Percentiles rank a stretch among this genome's conserved stretches.
Conservation (phyloP, 2,113 vertebrate species). For the Sinocyclocheilus anophthalmus region DNA sequence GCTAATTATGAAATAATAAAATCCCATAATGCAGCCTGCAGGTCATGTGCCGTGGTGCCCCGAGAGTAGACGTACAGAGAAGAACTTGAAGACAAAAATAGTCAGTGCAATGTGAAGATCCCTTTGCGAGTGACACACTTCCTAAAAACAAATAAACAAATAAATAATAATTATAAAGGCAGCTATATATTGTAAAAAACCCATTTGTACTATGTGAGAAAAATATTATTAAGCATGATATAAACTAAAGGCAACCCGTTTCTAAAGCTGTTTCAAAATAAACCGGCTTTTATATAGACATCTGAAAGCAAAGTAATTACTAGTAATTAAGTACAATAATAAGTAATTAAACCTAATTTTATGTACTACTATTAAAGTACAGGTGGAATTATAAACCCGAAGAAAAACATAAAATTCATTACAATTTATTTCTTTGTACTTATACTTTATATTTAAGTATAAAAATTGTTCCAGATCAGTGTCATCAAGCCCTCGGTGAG, state of each 20-base stretch:
- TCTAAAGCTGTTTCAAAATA: not conserved
- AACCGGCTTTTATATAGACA: not conserved
- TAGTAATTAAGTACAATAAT: not conserved
- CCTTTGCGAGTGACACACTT: not conserved
- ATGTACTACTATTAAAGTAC: not conserved
- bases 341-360: not conserved
- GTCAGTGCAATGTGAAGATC: not conserved
- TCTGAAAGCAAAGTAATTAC: not conserved
- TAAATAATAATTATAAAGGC: not conserved
- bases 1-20: slow-evolving; percentile 34
- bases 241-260: not conserved
- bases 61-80: not conserved
- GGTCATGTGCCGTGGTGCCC: slow-evolving; percentile 7
- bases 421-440: no score
- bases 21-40: slow-evolving; percentile 13
- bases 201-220: not conserved
- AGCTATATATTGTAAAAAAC: not conserved
- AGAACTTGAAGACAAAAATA: not conserved
- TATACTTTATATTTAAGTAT: no score
- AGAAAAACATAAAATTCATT: no score
- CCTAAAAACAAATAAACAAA: no score
- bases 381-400: not conserved
- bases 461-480: no score
- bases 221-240: not conserved
- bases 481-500: no score